Conservation (phyloP, 2,888 invertebrate genomes). For the Nesidiocoris tenuis region DNA sequence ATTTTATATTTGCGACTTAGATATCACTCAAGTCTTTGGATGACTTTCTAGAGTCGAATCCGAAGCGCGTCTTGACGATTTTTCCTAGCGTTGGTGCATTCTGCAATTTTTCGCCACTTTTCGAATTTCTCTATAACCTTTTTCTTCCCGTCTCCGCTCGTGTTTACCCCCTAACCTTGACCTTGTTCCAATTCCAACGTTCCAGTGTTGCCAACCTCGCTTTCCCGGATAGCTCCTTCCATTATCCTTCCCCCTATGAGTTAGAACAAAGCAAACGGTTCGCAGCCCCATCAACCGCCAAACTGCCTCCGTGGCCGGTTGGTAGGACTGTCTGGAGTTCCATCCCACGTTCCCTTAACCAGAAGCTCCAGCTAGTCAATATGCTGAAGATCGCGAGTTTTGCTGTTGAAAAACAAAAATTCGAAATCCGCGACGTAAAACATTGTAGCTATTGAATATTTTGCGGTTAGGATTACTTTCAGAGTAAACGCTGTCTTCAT, state of each 20-base stretch:
- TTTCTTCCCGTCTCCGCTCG: background rate
- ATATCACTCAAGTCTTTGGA: too few species aligned
- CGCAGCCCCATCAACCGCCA: background rate
- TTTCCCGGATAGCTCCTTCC: background rate
- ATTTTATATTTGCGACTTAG: too few species aligned
- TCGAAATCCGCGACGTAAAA: too few species aligned
- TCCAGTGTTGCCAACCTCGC: background rate
- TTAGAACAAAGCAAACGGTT: background rate
- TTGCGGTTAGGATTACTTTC: too few species aligned
- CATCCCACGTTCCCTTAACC: background rate
- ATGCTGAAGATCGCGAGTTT: too few species aligned
- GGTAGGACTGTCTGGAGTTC: background rate
- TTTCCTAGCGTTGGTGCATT: background rate
- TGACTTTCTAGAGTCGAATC: too few species aligned
- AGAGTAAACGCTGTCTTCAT: too few species aligned
- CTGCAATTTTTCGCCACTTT: background rate
- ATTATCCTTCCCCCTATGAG: background rate
- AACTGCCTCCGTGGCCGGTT: background rate
- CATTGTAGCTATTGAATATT: too few species aligned
- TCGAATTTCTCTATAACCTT: background rate
- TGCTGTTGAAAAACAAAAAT: too few species aligned
- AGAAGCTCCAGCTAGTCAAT: background rate
- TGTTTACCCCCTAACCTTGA: background rate
- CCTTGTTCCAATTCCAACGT: background rate
- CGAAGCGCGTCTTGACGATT: too few species aligned